phyloP scores from a whole-genome alignment of 2,888 invertebrate species.

The Drosophila nr. medialis region DNA sequence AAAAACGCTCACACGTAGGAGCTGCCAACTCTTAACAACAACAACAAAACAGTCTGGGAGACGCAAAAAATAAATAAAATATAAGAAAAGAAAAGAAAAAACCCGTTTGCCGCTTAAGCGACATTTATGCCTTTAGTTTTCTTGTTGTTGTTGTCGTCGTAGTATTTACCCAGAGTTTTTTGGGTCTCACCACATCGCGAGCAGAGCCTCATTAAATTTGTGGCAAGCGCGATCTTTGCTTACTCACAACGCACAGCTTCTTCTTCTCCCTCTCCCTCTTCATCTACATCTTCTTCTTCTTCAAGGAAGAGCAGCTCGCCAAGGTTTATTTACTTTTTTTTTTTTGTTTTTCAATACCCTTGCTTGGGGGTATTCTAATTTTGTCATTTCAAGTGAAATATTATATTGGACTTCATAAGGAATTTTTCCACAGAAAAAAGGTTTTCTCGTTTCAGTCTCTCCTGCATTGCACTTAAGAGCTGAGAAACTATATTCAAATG shows the following conservation, averaged over 20 bases:
- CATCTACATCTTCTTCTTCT: background rate
- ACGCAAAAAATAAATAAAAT: conserved; percentile 20
- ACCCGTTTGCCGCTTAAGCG: conserved; percentile 66
- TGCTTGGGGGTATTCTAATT: background rate
- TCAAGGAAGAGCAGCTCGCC: conserved; percentile 35
- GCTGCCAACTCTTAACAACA: conserved; percentile 41
- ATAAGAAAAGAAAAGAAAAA: conserved; percentile 8
- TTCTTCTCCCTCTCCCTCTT: background rate
- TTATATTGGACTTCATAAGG: background rate
- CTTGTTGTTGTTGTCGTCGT: conserved; percentile 1
- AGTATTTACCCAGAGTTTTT: conserved; percentile 19
- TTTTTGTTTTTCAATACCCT: conserved; percentile 13
- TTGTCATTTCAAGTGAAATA: background rate
- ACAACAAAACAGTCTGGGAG: conserved; percentile 34
- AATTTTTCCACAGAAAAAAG: background rate
- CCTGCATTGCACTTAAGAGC: background rate
- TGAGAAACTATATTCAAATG: background rate
- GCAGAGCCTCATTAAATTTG: conserved; percentile 37
- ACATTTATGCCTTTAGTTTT: conserved; percentile 55
- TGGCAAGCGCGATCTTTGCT: conserved; percentile 31
- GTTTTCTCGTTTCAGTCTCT: background rate
- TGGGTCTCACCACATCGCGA: conserved; percentile 9
- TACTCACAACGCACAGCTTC: conserved; percentile 37
- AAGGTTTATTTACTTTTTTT: conserved; percentile 17
- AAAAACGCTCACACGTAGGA: conserved; percentile 44